Evolutionary conservation across 2,888 invertebrate species (phyloP), one percentile per base, ranked within the genome.

Genomic region (Phortica okadai): DNA sequence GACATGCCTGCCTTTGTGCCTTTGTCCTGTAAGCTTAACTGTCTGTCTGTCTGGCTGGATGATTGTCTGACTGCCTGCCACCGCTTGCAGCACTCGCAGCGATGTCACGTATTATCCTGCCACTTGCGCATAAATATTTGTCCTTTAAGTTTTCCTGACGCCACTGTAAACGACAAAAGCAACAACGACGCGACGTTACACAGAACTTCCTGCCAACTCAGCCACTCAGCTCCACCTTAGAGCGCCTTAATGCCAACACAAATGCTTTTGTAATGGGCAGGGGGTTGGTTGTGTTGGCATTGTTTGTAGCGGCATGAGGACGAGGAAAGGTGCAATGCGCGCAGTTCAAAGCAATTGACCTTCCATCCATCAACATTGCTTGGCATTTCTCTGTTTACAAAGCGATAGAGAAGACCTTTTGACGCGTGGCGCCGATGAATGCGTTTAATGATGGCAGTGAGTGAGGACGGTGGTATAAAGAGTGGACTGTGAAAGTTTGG

Each of bases 301-400:
- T 33, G 72, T 21, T 50, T 6, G 33, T 25, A 14, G 14, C 72
- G 56, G n/a, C 56, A 74, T 67, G 66, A 33, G 44, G 70, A 8
- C 41, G 69, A 66, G 41, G 75, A 2, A 33, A 33, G 33, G 33
- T 33, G 33, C 33, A 33, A 33, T 33, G 64, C 75, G 78, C 73
- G 73, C 78, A 85, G 85, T 82, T 86, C 85, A 85, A 78, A 84
- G 77, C 87, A 85, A 85, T 85, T 85, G 85, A 85, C 85, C 85
- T 85, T 86, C 84, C 83, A 85, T 85, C 84, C 85, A 85, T 86
- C 83, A 62, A 75, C 33, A 70, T 54, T 25, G 44, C 76, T 25
- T 66, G 69, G 59, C 21, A 64, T 54, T 66, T 59, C 33, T 4
- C 54, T 74, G 74, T 74, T 74, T 74, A 66, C 66, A 25, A 50